Percentiles rank a stretch among this genome's conserved stretches.
phyloP scores from a whole-genome alignment of 2,888 invertebrate genomes.

The Prosapia bicincta region DNA sequence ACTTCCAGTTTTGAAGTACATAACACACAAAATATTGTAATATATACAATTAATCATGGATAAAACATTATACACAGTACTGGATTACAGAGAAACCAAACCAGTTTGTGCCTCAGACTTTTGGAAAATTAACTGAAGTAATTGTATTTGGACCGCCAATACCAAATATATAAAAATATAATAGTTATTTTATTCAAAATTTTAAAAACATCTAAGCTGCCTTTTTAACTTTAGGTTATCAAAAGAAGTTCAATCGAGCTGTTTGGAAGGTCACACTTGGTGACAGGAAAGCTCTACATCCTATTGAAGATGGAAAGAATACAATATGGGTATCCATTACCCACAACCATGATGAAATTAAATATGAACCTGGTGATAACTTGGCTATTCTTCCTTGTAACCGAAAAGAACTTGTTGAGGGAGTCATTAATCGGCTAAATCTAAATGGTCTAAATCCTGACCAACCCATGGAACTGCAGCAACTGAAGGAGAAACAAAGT shows the following conservation, averaged over 20 bases:
- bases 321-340: conserved; percentile 39
- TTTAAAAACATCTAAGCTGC: no score
- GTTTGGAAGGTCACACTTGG: conserved; percentile 52
- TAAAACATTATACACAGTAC: no score
- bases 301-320: conserved; percentile 42
- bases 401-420: conserved; percentile 71
- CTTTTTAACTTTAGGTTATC: background rate
- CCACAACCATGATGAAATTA: conserved; percentile 47
- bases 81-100: no score
- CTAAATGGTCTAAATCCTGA: conserved; percentile 60
- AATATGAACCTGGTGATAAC: conserved; percentile 89
- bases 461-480: conserved; percentile 69
- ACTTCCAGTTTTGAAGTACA: no score
- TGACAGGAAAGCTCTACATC: conserved; percentile 50
- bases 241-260: conserved; percentile 52
- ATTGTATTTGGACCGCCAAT: no score
- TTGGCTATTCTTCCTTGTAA: conserved; percentile 88
- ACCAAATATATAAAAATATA: no score
- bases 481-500: conserved; percentile 82
- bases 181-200: no score
- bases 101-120: no score
- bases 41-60: no score
- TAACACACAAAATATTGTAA: no score
- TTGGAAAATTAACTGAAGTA: no score
- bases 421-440: conserved; percentile 65